Percentiles rank a stretch among this genome's conserved stretches.
Evolutionary conservation across 2,888 invertebrate species (phyloP).

Genomic region (Furcula furcula): DNA sequence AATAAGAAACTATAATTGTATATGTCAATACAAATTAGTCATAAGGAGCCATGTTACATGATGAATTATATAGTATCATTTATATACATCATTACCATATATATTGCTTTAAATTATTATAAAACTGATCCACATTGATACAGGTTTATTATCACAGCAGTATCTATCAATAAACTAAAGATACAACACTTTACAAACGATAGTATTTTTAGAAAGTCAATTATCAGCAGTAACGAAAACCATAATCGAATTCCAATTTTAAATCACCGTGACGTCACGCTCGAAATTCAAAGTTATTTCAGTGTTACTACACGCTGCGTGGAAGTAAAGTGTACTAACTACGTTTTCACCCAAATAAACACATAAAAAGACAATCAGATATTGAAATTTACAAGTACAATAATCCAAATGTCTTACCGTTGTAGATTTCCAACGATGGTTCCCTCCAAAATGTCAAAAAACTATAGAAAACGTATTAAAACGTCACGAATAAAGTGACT

Average conservation of each 20-base stretch:
- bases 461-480: conserved; percentile 62
- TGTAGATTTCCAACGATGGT: conserved; percentile 40
- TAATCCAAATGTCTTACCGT: conserved; percentile 44
- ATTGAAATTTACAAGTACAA: conserved; percentile 3
- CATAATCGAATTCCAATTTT: conserved; percentile 21
- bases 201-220: not conserved
- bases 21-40: conserved; percentile 22
- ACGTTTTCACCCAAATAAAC: conserved; percentile 15
- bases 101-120: no score
- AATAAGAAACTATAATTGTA: conserved; percentile 28
- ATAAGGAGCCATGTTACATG: conserved; percentile 24
- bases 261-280: conserved; percentile 37
- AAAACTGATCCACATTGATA: no score
- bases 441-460: conserved; percentile 59
- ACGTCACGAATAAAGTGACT: conserved; percentile 61
- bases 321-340: conserved; percentile 22
- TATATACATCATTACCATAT: no score
- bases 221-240: conserved; percentile 21
- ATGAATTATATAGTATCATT: no score
- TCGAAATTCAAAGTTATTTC: conserved; percentile 43
- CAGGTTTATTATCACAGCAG: no score
- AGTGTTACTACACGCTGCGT: conserved; percentile 37
- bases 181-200: not conserved
- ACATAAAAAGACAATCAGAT: conserved; percentile 10
- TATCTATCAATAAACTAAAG: conserved; percentile 7